Evolutionary conservation across 2,113 vertebrate species (phyloP).

Genomic region (Cavia aperea): DNA sequence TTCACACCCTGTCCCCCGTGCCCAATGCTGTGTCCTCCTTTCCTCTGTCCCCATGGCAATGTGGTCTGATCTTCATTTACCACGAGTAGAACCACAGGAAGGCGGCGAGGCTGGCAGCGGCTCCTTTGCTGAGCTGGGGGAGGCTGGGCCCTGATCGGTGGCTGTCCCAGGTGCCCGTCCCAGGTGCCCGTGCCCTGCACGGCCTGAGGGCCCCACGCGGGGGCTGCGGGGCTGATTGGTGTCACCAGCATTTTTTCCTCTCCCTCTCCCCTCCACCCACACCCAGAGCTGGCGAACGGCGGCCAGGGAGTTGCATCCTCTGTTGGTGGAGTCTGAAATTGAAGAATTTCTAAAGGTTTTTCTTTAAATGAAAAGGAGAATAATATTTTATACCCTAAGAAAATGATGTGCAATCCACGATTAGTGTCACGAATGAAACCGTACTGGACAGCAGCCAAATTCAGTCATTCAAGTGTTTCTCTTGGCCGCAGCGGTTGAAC

Average conservation of each 20-base stretch:
- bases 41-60: neutral
- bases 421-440: neutral
- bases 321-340: neutral
- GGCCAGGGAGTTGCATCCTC: neutral
- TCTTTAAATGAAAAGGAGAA: neutral
- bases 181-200: neutral
- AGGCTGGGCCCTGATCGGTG: neutral
- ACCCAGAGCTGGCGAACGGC: no score
- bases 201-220: no score
- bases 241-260: neutral
- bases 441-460: neutral
- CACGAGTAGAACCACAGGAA: neutral
- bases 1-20: neutral
- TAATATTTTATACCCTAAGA: neutral
- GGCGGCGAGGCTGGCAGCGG: neutral
- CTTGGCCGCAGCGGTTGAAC: fast-evolving
- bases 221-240: neutral
- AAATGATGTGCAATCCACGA: neutral
- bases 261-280: no score
- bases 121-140: neutral
- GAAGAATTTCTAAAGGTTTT: neutral
- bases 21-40: neutral
- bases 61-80: neutral
- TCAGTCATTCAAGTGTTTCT: fast-evolving
- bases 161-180: neutral